Base-by-base conservation (phyloP, 2,797 vertebrate species). In the Neosilurus hyrtlii region DNA sequence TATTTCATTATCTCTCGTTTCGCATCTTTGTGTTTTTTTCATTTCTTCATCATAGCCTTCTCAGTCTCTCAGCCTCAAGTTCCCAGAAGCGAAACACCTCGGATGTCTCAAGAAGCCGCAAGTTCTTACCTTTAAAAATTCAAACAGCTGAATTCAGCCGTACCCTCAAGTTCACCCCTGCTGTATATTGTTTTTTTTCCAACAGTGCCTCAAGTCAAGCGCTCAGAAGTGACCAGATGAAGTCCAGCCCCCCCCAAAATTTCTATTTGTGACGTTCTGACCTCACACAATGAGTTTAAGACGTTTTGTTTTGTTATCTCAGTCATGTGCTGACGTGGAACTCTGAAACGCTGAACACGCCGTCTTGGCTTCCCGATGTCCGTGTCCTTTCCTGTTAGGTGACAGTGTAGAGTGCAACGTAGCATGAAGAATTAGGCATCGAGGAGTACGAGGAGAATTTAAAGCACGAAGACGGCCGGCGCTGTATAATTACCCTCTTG, bases 331-430 rank as follows among this genome's bases (percentile, higher is more conserved):
- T 65, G 57, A 73, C 14, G 20, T 14, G 35, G 9, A 51, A 59
- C 14, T 10, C 8, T 0, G 26, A 15, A 35, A 74, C 20, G 51
- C 56, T 20, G 51, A 73, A 74, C 1, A 12, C 26, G 7, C 43
- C 16, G 24, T 20, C 72, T 35, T 11, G 72, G 16, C 26, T 59
- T n/a, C 56, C 30, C 72, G 75, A 84, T 81, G 68, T 24, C 84
- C 70, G 37, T 87, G 88, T 87, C 88, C 87, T 89, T 88, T 72
- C 79, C 54, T 35, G 66, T 81, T 68, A 85, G 62, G n/a, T 83
- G 86, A 80, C 79, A 70, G 30, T 57, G 78, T 83, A 37, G 73
- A 86, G 68, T 11, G 57, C 76, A 82, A 72, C 63, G 68, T 83
- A 81, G 85, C 87, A 86, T 87, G 83, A 86, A 81, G 82, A 88